Percentiles rank a stretch among this genome's conserved stretches.
These are phyloP conservation scores for Arenicola marina DNA, from an alignment of 2,888 invertebrate genomes.

Conservation along the genomic window DNA sequence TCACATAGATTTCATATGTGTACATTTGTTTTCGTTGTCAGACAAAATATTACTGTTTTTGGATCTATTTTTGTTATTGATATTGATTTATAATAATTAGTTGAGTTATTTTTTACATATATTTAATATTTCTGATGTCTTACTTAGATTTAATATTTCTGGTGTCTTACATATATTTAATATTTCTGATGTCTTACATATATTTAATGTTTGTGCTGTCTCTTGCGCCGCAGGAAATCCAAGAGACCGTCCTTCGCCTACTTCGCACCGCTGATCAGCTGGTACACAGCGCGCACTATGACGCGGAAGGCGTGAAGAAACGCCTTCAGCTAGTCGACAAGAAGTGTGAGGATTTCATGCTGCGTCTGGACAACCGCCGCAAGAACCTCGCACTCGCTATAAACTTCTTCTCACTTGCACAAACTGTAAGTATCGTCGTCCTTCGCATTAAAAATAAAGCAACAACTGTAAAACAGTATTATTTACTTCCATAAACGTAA, in stretches of 20 bases:
- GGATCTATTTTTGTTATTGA: not conserved
- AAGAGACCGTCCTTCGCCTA: conserved; percentile 77
- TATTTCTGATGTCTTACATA: too few relatives aligned
- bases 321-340: conserved; percentile 55
- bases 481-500: too few relatives aligned
- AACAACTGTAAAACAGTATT: too few relatives aligned
- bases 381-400: conserved; percentile 71
- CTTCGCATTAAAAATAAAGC: not conserved
- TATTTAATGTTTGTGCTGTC: not conserved
- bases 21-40: too few relatives aligned
- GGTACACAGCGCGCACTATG: conserved; percentile 73
- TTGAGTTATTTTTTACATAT: not conserved
- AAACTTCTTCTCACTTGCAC: conserved; percentile 73
- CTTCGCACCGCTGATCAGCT: conserved; percentile 79
- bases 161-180: too few relatives aligned
- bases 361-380: conserved; percentile 74
- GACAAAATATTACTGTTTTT: not conserved
- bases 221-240: conserved; percentile 65
- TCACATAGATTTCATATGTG: too few relatives aligned
- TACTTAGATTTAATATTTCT: not conserved
- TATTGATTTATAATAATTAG: not conserved
- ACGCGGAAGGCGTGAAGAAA: conserved; percentile 54
- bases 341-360: conserved; percentile 69
- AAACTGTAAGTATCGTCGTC: conserved; percentile 70
- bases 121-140: not conserved